These are phyloP conservation scores for Epiblema foenella DNA, from an alignment of 2,888 invertebrate genomes.

Conservation along the genomic window DNA sequence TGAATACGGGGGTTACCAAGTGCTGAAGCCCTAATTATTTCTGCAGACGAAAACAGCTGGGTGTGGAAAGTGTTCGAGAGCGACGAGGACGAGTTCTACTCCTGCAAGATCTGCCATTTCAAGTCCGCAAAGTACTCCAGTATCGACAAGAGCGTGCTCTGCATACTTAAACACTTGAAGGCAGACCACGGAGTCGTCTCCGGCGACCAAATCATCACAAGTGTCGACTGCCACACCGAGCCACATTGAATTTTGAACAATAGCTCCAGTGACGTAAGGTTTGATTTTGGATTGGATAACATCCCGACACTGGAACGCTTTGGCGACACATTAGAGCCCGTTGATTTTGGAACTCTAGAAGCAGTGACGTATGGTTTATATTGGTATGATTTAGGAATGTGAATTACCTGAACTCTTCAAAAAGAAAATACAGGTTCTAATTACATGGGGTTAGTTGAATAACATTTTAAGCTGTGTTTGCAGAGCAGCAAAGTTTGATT, in stretches of 20 bases:
- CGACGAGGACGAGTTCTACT: conserved; percentile 62
- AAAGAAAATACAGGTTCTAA: not conserved
- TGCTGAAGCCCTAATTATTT: not conserved
- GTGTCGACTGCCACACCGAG: not conserved
- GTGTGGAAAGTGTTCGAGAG: conserved; percentile 77
- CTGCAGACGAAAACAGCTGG: conserved; percentile 70
- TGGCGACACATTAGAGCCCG: not conserved
- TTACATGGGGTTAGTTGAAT: not conserved
- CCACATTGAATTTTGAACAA: not conserved
- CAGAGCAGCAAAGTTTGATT: not conserved
- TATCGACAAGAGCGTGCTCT: conserved; percentile 57
- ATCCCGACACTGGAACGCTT: not conserved
- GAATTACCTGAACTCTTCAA: not conserved
- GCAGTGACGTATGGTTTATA: not conserved
- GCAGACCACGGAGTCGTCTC: conserved; percentile 74
- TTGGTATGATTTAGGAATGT: not conserved
- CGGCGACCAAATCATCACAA: conserved; percentile 52
- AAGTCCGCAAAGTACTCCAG: conserved; percentile 61
- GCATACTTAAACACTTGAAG: conserved; percentile 68
- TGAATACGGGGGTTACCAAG: too few species aligned
- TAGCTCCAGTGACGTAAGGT: not conserved
- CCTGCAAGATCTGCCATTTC: conserved; percentile 77
- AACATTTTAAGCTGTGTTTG: not conserved
- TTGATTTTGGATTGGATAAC: not conserved
- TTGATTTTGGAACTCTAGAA: not conserved